Conservation (phyloP, 2,888 invertebrate species). For the Platerodrilus igneus region DNA sequence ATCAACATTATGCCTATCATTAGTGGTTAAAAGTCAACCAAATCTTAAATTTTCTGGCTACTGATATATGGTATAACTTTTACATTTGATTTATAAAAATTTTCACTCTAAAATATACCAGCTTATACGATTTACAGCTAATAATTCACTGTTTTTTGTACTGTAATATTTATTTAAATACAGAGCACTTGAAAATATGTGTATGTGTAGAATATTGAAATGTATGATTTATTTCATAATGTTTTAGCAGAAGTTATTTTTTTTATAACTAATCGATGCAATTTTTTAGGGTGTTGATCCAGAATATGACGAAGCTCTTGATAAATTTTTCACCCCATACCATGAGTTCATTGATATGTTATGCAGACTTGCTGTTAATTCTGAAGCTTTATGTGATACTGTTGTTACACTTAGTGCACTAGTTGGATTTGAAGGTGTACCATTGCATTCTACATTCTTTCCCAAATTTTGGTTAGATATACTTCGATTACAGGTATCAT, state of each 20-base stretch:
- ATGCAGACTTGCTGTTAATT: constrained; percentile 84
- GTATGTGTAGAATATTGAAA: no score
- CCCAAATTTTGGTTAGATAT: constrained; percentile 91
- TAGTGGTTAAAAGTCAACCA: no score
- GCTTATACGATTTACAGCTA: no score
- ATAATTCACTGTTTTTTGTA: no score
- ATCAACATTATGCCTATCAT: no score
- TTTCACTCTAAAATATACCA: no score
- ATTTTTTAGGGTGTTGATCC: constrained; percentile 63
- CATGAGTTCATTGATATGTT: constrained; percentile 83
- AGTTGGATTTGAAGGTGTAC: constrained; percentile 87
- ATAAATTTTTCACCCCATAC: constrained; percentile 80
- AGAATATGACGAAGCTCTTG: constrained; percentile 69
- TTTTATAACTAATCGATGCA: background rate
- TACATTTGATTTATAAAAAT: no score
- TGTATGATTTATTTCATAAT: background rate
- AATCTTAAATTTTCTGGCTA: no score
- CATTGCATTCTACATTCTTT: constrained; percentile 82
- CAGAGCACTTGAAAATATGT: no score
- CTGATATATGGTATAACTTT: no score
- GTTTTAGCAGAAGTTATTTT: background rate
- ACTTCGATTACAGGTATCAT: constrained; percentile 60
- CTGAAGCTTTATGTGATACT: constrained; percentile 80
- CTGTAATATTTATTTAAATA: no score
- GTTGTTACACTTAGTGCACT: constrained; percentile 82